phyloP scores from a whole-genome alignment of 1,140 invertebrate species.

The Dendrolimus kikuchii region DNA sequence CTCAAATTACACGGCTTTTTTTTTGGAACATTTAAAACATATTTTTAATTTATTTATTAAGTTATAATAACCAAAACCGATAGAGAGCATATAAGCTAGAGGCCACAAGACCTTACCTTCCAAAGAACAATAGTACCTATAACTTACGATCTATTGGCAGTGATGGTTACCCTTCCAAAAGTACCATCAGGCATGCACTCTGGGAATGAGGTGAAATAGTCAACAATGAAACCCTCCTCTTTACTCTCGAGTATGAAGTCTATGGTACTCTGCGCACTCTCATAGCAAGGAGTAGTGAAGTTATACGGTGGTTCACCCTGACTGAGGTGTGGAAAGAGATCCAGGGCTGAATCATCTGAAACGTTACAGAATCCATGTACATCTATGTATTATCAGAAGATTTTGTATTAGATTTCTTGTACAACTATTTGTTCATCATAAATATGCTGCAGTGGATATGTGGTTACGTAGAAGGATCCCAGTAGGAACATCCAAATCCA shows the following conservation, averaged over 20 bases:
- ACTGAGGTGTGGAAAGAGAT: constrained; percentile 34
- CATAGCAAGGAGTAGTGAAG: constrained; percentile 69
- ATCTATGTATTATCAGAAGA: constrained; percentile 1
- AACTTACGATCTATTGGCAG: constrained; percentile 39
- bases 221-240: constrained; percentile 46
- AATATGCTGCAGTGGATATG: too few relatives aligned
- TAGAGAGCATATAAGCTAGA: neutral
- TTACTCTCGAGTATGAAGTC: constrained; percentile 40
- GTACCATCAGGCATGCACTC: constrained; percentile 73
- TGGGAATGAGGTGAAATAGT: constrained; percentile 45
- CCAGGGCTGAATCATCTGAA: constrained; percentile 36
- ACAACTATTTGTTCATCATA: too few relatives aligned
- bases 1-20: neutral
- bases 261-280: constrained; percentile 41
- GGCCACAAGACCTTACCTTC: too few relatives aligned
- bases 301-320: constrained; percentile 36
- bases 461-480: too few relatives aligned
- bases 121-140: neutral
- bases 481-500: too few relatives aligned
- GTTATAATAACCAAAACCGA: constrained; percentile 1
- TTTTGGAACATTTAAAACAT: too few relatives aligned
- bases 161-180: constrained; percentile 40
- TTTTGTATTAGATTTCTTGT: too few relatives aligned
- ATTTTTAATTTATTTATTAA: neutral
- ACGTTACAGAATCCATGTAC: constrained; percentile 9